Evolutionary conservation across 1,140 invertebrate genomes (phyloP), one percentile per base, ranked within the genome.

Genomic region (Yoshiicerus persimilis): DNA sequence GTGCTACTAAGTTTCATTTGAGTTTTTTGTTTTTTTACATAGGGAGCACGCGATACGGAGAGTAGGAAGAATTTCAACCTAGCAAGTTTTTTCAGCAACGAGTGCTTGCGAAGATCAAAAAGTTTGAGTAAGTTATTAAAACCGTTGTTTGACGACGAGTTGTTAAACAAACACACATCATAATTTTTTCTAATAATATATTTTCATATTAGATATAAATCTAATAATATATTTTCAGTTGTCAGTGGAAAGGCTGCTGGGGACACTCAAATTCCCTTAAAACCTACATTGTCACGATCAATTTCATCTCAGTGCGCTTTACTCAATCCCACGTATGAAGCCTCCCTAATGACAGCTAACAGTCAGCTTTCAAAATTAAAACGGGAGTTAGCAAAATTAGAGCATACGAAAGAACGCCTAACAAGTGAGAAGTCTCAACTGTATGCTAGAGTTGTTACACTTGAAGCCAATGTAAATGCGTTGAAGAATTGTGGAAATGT

Each of bases 391-490:
- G 6, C 1, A 34, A 84, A 41, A 38, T 3, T 84, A 20, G 87
- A 88, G n/a, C 41, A 38, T 23, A 84, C 77, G 4, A 88, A 85
- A 23, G 34, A 66, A 20, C 39, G 83, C 4, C 84, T 88, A 27
- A 25, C 30, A 6, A 47, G 38, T 62, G 87, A 88, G 32, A 88
- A 88, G n/a, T 25, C 70, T 23, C 47, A 64, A 25, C 32, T 88
- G 5, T n/a, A 62, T 36, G 32, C 47, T 11, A 47, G 62, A 66
- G 87, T 88, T 13, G 47, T 32, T 66, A 23, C 87, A 9, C 34
- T 88, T 10, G 83, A 88, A 66, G 80, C 77, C 13, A 87, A 64
- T 32, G n/a, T 87, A 5, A 62, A 39, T 64, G 32, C 77, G 13
- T 83, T 88, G 13, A 41, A 38, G 47, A 30, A 25, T 27, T 47